phyloP scores from a whole-genome alignment of 2,113 vertebrate species.

The Lampris megalopsis region DNA sequence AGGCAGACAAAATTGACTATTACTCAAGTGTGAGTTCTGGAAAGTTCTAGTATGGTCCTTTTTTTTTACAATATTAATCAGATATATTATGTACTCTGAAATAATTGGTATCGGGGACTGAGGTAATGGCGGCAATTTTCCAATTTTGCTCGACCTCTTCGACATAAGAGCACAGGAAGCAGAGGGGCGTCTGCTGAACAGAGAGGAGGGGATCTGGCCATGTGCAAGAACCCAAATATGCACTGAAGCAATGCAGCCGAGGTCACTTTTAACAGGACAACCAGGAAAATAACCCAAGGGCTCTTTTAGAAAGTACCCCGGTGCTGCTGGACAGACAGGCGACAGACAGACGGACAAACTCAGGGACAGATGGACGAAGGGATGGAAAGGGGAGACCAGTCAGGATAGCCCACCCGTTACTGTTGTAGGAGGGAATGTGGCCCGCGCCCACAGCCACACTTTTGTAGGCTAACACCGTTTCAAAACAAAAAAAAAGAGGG shows the following conservation, averaged over 20 bases:
- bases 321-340: conserved; percentile 67
- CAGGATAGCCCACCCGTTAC: conserved; percentile 85
- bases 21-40: conserved; percentile 21
- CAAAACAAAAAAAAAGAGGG: conserved; percentile 57
- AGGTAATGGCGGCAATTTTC: background rate
- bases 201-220: conserved; percentile 7
- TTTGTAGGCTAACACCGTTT: conserved; percentile 80
- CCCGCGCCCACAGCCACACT: conserved; percentile 78
- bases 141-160: background rate
- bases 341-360: conserved; percentile 63
- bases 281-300: conserved; percentile 8
- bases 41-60: conserved; percentile 1
- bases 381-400: conserved; percentile 66
- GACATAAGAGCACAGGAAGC: background rate
- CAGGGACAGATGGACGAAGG: conserved; percentile 70
- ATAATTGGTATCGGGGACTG: background rate
- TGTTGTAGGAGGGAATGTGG: conserved; percentile 81
- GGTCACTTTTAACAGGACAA: background rate
- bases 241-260: conserved; percentile 27
- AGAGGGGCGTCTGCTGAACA: background rate
- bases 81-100: background rate
- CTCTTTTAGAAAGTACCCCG: conserved; percentile 41
- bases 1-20: conserved; percentile 22
- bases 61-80: background rate
- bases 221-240: conserved; percentile 28